Percentiles rank a stretch among this genome's conserved stretches.
Conservation (phyloP, 1,140 invertebrate genomes). For the Saxidomus purpurata region DNA sequence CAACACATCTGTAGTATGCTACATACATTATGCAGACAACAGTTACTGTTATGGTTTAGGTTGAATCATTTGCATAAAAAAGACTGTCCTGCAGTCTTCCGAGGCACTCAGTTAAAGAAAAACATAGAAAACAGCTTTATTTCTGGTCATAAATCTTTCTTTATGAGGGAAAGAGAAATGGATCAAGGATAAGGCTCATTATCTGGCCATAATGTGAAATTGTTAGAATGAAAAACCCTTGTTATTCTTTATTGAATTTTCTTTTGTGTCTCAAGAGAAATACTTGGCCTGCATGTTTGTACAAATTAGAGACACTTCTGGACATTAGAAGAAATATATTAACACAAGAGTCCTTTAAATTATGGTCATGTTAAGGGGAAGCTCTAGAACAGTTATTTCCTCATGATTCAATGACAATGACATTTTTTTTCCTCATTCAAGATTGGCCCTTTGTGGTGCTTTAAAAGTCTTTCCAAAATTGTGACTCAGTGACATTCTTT, state of each 20-base stretch:
- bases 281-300: background rate
- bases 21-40: too few species aligned
- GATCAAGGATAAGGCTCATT: background rate
- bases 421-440: too few species aligned
- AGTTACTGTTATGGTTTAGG: too few species aligned
- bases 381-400: too few species aligned
- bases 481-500: too few species aligned
- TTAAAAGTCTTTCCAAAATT: too few species aligned
- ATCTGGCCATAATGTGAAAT: conserved; percentile 9
- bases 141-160: conserved; percentile 14
- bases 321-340: background rate
- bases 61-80: too few species aligned
- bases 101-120: background rate
- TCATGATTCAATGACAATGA: too few species aligned
- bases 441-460: too few species aligned
- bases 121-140: background rate
- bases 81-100: too few species aligned
- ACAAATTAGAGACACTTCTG: background rate
- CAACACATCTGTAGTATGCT: too few species aligned
- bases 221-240: conserved; percentile 3
- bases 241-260: conserved; percentile 3
- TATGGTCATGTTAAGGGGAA: too few species aligned
- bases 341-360: background rate
- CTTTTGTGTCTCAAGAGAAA: background rate
- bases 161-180: conserved; percentile 4